These are phyloP conservation scores for Oncorhynchus masou DNA, from an alignment of 2,113 vertebrate genomes.

Conservation along the genomic window DNA sequence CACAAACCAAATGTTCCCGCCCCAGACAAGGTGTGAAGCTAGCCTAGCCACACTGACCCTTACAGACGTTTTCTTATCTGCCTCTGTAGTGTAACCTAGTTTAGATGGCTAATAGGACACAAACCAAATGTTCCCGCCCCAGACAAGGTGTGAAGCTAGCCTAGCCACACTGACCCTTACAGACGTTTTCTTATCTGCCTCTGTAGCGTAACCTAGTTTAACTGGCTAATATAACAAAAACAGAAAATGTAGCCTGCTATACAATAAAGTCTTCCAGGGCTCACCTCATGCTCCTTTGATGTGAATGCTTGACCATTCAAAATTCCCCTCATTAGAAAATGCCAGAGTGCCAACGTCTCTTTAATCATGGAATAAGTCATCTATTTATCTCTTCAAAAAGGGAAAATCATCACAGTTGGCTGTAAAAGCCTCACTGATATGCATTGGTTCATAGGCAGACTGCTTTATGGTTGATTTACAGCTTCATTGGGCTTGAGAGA, in stretches of 20 bases:
- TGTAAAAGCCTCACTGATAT: conserved; percentile 41
- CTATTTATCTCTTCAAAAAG: conserved; percentile 55
- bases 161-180: not conserved
- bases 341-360: conserved; percentile 28
- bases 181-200: too few species aligned
- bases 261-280: conserved; percentile 9
- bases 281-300: conserved; percentile 26
- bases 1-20: too few species aligned
- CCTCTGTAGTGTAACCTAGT: too few species aligned
- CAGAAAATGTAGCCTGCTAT: conserved; percentile 11
- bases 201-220: not conserved
- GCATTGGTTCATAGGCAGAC: conserved; percentile 33
- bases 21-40: too few species aligned
- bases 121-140: conserved; percentile 23
- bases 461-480: conserved; percentile 16
- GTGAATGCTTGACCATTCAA: conserved; percentile 32
- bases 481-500: conserved; percentile 17
- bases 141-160: conserved; percentile 18
- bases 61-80: too few species aligned
- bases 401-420: conserved; percentile 35
- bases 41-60: too few species aligned
- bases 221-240: conserved; percentile 20
- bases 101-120: not conserved
- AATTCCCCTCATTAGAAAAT: conserved; percentile 21
- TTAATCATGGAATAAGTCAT: conserved; percentile 51